A percentile compares a stretch with the other conserved stretches of the same genome.
These are phyloP conservation scores for Therioaphis trifolii DNA, from an alignment of 2,888 invertebrate genomes.

Conservation along the genomic window DNA sequence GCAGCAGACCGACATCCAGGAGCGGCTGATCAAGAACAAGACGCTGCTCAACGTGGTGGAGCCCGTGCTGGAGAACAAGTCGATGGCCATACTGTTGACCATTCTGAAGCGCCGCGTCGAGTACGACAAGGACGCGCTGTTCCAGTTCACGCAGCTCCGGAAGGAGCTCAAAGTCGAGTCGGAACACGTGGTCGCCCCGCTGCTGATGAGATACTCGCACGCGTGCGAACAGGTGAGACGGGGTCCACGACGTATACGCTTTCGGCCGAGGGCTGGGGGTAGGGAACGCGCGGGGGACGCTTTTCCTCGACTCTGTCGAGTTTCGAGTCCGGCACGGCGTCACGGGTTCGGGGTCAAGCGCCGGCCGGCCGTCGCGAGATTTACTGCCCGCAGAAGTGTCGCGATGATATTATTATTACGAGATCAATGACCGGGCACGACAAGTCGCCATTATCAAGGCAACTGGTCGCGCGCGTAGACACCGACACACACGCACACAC, in stretches of 20 bases:
- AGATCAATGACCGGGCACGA: constrained; percentile 56
- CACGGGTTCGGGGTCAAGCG: neutral
- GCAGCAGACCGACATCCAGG: constrained; percentile 86
- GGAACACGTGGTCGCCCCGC: constrained; percentile 74
- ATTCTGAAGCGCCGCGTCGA: constrained; percentile 83
- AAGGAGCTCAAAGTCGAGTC: constrained; percentile 74
- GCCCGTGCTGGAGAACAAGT: constrained; percentile 83
- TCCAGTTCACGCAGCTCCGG: constrained; percentile 74
- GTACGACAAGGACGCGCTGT: constrained; percentile 88
- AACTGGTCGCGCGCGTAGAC: neutral
- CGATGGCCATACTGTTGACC: constrained; percentile 80
- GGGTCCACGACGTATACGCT: no score
- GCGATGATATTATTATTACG: no score
- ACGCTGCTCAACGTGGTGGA: constrained; percentile 78
- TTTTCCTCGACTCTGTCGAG: no score
- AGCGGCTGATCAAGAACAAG: constrained; percentile 91
- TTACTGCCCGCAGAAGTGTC: constrained; percentile 47
- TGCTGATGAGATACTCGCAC: constrained; percentile 71
- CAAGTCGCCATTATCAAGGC: no score
- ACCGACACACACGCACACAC: no score
- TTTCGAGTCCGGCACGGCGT: no score
- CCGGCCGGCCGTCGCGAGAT: neutral
- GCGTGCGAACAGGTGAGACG: constrained; percentile 70
- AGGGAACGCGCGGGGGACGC: no score
- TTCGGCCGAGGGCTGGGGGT: no score